phyloP scores from a whole-genome alignment of 2,113 vertebrate species.

The Columbina picui region DNA sequence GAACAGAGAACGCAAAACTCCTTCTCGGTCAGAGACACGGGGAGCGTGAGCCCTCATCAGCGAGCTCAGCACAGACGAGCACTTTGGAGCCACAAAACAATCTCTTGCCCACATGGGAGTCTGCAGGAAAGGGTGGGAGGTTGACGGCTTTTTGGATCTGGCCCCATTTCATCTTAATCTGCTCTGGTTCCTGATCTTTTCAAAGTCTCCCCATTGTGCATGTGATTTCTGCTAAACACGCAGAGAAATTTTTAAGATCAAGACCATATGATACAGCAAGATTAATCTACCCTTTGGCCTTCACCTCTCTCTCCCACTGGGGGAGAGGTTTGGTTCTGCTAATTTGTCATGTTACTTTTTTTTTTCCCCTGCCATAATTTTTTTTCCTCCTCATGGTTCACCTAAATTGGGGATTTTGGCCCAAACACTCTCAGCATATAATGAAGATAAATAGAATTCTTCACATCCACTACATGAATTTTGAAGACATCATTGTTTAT shows the following conservation, averaged over 20 bases:
- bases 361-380: neutral
- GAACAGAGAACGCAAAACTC: slow-evolving; percentile 8
- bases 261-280: slow-evolving; percentile 68
- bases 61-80: neutral
- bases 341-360: slow-evolving; percentile 65
- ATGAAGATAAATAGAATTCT: slow-evolving; percentile 68
- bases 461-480: slow-evolving; percentile 22
- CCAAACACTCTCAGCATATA: slow-evolving; percentile 34
- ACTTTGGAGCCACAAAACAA: slow-evolving; percentile 36
- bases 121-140: slow-evolving; percentile 66
- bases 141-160: slow-evolving; percentile 63
- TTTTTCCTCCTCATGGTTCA: slow-evolving; percentile 52
- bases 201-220: slow-evolving; percentile 44
- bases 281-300: slow-evolving; percentile 72
- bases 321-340: slow-evolving; percentile 58
- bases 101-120: slow-evolving; percentile 59
- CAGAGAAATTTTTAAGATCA: slow-evolving; percentile 64
- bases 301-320: slow-evolving; percentile 62
- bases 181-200: slow-evolving; percentile 52
- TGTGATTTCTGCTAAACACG: slow-evolving; percentile 60
- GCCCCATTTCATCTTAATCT: slow-evolving; percentile 63
- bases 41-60: neutral
- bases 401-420: slow-evolving; percentile 51
- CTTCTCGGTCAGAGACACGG: neutral
- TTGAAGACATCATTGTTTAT: slow-evolving; percentile 55